Percentiles rank a stretch among this genome's conserved stretches.
phyloP scores from a whole-genome alignment of 2,888 invertebrate genomes.

The Drosophila mettleri region DNA sequence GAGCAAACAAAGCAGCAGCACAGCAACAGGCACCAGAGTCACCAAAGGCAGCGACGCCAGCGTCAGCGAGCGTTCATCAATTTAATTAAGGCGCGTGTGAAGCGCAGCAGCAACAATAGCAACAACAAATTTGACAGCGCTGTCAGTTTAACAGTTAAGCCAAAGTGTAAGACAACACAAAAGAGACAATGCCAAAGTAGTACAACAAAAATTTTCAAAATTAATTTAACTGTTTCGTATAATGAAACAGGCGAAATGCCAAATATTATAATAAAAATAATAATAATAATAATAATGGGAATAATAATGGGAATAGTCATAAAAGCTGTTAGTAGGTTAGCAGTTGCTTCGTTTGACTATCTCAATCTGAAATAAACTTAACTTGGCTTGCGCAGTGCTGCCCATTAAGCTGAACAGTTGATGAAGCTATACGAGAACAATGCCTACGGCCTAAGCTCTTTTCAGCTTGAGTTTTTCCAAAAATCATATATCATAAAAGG shows the following conservation, averaged over 20 bases:
- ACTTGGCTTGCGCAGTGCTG: background rate
- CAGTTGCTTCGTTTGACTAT: slow-evolving; percentile 1
- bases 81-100: slow-evolving; percentile 68
- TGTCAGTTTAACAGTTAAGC: slow-evolving; percentile 50
- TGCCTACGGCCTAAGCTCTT: background rate
- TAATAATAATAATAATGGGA: background rate
- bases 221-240: slow-evolving; percentile 30
- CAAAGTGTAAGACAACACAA: slow-evolving; percentile 32
- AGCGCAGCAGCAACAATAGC: slow-evolving; percentile 46
- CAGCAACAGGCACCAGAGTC: too few species aligned
- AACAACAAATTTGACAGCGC: slow-evolving; percentile 55
- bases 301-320: background rate
- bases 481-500: background rate
- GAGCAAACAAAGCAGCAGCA: slow-evolving; percentile 11
- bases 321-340: slow-evolving; percentile 7
- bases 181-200: slow-evolving; percentile 30
- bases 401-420: slow-evolving; percentile 1
- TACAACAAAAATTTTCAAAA: slow-evolving; percentile 27
- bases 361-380: background rate
- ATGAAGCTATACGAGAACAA: slow-evolving; percentile 1
- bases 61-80: slow-evolving; percentile 39
- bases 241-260: slow-evolving; percentile 15
- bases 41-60: background rate
- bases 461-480: background rate
- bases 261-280: slow-evolving; percentile 5